Percentiles rank a stretch among this genome's conserved stretches.
phyloP scores from a whole-genome alignment of 2,888 invertebrate genomes.

The Allygus modestus region DNA sequence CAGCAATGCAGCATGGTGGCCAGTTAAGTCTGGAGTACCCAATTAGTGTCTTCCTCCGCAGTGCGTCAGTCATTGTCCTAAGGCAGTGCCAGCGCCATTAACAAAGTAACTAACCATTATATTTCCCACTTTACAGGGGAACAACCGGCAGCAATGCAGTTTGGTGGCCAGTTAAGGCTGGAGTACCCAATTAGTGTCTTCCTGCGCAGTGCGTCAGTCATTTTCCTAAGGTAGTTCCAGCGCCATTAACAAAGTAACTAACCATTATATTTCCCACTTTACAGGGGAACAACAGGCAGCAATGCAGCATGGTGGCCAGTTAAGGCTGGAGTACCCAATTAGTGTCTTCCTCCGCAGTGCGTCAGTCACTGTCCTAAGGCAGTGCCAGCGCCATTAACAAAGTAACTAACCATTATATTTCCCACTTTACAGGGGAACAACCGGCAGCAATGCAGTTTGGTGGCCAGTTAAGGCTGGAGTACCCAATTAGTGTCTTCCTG shows the following conservation, averaged over 20 bases:
- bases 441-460: conserved; percentile 92
- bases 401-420: conserved; percentile 71
- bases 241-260: neutral
- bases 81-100: conserved; percentile 64
- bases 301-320: conserved; percentile 88
- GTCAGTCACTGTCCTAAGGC: conserved; percentile 76
- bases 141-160: conserved; percentile 91
- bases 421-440: conserved; percentile 82
- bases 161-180: conserved; percentile 84
- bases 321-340: conserved; percentile 84
- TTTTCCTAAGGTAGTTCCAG: conserved; percentile 72
- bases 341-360: conserved; percentile 84
- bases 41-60: conserved; percentile 83
- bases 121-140: conserved; percentile 79
- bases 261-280: neutral
- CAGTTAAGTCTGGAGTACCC: conserved; percentile 85
- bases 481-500: conserved; percentile 84
- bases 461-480: conserved; percentile 83
- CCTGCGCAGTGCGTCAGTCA: conserved; percentile 82
- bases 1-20: conserved; percentile 89
- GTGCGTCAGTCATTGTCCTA: conserved; percentile 79
- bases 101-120: neutral
- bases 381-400: conserved; percentile 71
- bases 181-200: conserved; percentile 85
- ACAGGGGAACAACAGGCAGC: conserved; percentile 92